Conservation (phyloP, 2,888 invertebrate species). For the Alentia gelatinosa region DNA sequence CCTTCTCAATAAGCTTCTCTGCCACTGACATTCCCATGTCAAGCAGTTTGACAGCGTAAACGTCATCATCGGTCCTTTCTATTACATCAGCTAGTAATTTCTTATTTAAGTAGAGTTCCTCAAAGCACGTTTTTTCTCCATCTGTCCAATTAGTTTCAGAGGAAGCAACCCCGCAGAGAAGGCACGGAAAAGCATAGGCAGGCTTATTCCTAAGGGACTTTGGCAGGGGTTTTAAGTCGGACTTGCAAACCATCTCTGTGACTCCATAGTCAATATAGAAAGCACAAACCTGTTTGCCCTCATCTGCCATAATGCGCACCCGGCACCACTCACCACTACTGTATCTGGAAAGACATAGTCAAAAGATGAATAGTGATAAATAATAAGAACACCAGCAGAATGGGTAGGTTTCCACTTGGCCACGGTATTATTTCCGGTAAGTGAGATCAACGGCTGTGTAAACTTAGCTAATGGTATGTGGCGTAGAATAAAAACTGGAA, state of each 20-base stretch:
- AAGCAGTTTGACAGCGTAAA: constrained; percentile 63
- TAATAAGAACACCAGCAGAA: too few relatives aligned
- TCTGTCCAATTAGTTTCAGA: constrained; percentile 11
- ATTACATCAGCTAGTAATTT: constrained; percentile 68
- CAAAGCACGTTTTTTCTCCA: constrained; percentile 61
- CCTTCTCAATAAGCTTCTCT: constrained; percentile 66
- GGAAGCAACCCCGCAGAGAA: not conserved
- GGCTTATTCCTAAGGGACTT: not conserved
- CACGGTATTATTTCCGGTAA: too few relatives aligned
- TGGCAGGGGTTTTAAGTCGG: constrained; percentile 11
- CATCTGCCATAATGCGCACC: not conserved
- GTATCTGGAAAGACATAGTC: not conserved
- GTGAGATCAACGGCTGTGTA: too few relatives aligned
- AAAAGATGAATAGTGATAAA: too few relatives aligned
- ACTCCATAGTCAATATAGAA: constrained; percentile 58
- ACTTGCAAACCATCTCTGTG: constrained; percentile 9
- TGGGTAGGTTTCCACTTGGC: too few relatives aligned
- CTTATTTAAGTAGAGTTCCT: constrained; percentile 35
- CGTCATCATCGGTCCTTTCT: not conserved
- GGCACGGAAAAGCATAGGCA: constrained; percentile 10
- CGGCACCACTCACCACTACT: not conserved
- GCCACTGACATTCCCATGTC: constrained; percentile 72
- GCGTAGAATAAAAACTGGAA: too few relatives aligned
- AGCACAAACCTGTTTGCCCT: constrained; percentile 7
- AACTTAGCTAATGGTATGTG: too few relatives aligned